Conservation (phyloP, 2,113 vertebrate species). For the Pteronura brasiliensis region DNA sequence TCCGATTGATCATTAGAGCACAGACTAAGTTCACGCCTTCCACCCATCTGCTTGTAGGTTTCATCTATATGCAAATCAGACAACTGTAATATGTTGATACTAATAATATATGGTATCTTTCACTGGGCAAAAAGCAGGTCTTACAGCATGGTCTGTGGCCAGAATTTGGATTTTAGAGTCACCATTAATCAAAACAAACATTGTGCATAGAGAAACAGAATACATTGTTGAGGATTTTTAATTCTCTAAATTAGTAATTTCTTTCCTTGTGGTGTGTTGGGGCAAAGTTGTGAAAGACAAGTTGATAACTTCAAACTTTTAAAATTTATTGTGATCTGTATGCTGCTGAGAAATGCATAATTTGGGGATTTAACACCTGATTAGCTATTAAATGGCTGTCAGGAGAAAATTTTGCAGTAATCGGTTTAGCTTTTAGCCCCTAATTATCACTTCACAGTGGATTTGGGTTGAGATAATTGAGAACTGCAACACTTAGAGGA, state of each 20-base stretch:
- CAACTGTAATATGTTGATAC: not conserved
- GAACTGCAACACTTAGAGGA: constrained; percentile 73
- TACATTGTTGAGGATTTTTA: constrained; percentile 2
- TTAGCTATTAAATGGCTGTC: constrained; percentile 78
- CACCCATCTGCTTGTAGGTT: not conserved
- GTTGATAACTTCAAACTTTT: constrained; percentile 70
- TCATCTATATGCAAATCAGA: not conserved
- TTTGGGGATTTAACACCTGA: constrained; percentile 76
- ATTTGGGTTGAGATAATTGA: constrained; percentile 77
- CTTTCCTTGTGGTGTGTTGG: constrained; percentile 35
- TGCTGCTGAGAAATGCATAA: constrained; percentile 74
- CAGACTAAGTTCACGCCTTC: not conserved
- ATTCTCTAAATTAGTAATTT: not conserved
- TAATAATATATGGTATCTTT: not conserved
- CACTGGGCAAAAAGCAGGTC: not conserved
- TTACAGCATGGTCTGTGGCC: not conserved
- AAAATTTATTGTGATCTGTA: constrained; percentile 70
- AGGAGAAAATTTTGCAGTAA: constrained; percentile 76
- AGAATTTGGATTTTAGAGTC: not conserved
- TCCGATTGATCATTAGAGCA: not conserved
- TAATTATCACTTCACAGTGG: constrained; percentile 79
- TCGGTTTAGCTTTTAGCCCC: constrained; percentile 77
- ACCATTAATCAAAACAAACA: constrained; percentile 23
- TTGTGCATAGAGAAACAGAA: not conserved
- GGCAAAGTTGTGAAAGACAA: constrained; percentile 68